Percentiles rank a stretch among this genome's conserved stretches.
Conservation (phyloP, 2,113 vertebrate species). For the Podarcis cretensis region DNA sequence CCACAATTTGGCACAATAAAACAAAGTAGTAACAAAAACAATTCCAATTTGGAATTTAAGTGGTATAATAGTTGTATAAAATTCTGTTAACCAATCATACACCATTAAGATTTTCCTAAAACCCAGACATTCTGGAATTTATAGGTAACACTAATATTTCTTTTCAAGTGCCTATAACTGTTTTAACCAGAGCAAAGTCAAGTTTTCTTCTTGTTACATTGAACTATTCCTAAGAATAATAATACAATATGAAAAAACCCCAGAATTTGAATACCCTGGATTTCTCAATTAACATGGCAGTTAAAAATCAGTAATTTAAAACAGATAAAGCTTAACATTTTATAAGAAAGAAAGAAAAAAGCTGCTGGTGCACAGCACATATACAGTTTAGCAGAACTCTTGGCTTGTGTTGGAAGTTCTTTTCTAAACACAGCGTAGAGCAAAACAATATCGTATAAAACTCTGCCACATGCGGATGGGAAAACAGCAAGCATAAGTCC, state of each 20-base stretch:
- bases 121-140: conserved; percentile 88
- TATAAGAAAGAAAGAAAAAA: conserved; percentile 72
- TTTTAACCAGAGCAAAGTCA: conserved; percentile 94
- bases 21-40: conserved; percentile 92
- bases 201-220: conserved; percentile 96
- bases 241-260: conserved; percentile 95
- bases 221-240: conserved; percentile 99
- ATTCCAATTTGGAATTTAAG: conserved; percentile 99
- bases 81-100: conserved; percentile 95
- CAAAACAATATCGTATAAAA: conserved; percentile 55
- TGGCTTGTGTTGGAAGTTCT: conserved; percentile 74
- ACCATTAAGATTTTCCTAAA: conserved; percentile 78
- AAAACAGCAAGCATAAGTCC: conserved; percentile 63
- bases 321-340: conserved; percentile 79
- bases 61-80: conserved; percentile 88
- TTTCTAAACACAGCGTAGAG: conserved; percentile 60
- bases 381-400: conserved; percentile 66
- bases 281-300: conserved; percentile 94
- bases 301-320: conserved; percentile 86
- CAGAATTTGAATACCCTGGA: conserved; percentile 98
- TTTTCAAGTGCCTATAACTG: conserved; percentile 89
- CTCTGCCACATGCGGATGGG: conserved; percentile 70
- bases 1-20: conserved; percentile 97
- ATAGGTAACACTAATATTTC: conserved; percentile 84
- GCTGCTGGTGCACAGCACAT: conserved; percentile 80